Evolutionary conservation across 2,797 vertebrate genomes (phyloP).

Genomic region (Sebastes flavidus): DNA sequence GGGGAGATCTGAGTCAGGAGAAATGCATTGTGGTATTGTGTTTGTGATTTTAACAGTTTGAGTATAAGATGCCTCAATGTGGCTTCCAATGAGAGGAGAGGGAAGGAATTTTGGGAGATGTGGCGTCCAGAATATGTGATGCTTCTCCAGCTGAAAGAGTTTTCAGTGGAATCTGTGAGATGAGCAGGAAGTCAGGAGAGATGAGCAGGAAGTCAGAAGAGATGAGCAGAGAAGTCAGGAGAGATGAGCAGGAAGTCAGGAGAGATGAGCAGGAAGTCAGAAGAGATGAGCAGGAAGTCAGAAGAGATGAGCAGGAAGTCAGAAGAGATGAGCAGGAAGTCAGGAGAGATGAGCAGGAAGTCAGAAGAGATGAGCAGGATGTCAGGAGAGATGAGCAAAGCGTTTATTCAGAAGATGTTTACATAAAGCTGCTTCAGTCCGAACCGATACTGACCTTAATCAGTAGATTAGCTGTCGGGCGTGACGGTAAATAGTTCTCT

Average conservation of each 20-base stretch:
- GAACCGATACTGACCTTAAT: background rate
- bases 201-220: too few species aligned
- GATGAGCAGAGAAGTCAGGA: too few species aligned
- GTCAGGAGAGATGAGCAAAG: background rate
- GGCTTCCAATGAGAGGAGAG: background rate
- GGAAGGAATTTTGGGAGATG: slow-evolving; percentile 3
- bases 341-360: too few species aligned
- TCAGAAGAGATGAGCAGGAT: too few species aligned
- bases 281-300: too few species aligned
- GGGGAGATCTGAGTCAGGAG: slow-evolving; percentile 30
- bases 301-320: background rate
- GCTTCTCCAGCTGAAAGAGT: background rate
- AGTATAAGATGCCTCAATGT: background rate
- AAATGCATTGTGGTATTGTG: background rate
- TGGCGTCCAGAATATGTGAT: background rate
- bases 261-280: too few species aligned
- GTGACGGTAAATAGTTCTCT: background rate
- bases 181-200: background rate
- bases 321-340: background rate
- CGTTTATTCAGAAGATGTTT: background rate
- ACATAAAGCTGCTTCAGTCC: background rate
- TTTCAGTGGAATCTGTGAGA: background rate
- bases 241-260: too few species aligned
- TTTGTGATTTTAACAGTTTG: background rate
- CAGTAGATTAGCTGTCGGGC: background rate